Conservation (phyloP, 2,888 invertebrate genomes). For the Patella pellucida region DNA sequence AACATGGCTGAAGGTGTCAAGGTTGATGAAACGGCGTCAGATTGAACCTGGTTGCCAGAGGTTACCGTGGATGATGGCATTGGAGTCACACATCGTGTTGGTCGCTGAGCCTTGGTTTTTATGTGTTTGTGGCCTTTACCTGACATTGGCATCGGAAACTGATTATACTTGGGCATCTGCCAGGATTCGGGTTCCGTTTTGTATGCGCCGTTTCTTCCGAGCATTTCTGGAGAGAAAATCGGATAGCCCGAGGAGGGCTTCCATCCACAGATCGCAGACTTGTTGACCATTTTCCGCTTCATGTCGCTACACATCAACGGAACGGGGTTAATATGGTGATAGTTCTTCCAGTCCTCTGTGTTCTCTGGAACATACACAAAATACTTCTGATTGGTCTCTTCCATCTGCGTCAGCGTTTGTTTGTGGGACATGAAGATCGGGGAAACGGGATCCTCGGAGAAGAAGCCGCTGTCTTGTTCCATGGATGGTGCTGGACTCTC, state of each 20-base stretch:
- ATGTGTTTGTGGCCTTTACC: background rate
- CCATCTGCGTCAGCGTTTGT: background rate
- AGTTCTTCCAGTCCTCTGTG: background rate
- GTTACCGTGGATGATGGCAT: constrained; percentile 13
- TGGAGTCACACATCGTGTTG: constrained; percentile 9
- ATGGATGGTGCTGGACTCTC: constrained; percentile 14
- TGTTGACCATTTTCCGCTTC: constrained; percentile 1
- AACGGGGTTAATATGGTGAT: background rate
- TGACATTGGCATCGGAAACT: background rate
- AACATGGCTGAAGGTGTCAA: constrained; percentile 4
- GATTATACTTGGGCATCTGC: background rate
- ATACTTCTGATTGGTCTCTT: constrained; percentile 4
- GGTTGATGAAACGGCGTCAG: background rate
- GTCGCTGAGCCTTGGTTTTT: background rate
- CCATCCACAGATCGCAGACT: constrained; percentile 3
- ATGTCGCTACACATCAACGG: constrained; percentile 1
- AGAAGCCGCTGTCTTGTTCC: constrained; percentile 18
- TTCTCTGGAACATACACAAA: background rate
- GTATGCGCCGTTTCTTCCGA: background rate
- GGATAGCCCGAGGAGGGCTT: background rate
- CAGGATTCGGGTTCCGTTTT: background rate
- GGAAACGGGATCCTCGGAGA: constrained; percentile 16
- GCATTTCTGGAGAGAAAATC: background rate
- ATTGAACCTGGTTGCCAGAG: constrained; percentile 7
- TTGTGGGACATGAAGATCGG: constrained; percentile 5